Conservation (phyloP, 1,140 invertebrate genomes). For the Mercenaria mercenaria region DNA sequence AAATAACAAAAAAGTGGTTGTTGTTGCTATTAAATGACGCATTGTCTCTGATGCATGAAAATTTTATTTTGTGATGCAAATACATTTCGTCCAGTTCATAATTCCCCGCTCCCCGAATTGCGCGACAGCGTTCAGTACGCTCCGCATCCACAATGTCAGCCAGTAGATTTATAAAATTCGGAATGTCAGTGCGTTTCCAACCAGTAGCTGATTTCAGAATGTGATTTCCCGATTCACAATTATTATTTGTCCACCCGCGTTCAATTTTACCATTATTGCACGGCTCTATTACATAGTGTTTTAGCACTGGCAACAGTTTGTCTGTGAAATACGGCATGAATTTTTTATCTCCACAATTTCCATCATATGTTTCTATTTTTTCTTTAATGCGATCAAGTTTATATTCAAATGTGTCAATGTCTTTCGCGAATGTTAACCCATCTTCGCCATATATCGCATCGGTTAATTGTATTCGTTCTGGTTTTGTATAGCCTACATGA, state of each 20-base stretch:
- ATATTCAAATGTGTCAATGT: background rate
- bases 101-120: background rate
- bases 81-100: background rate
- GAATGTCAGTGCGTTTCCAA: background rate
- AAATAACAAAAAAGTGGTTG: too few species aligned
- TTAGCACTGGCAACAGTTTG: background rate
- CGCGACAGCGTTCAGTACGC: background rate
- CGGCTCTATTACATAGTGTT: background rate
- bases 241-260: constrained; percentile 32
- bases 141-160: background rate
- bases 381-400: background rate
- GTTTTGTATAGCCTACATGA: constrained; percentile 14
- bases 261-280: background rate
- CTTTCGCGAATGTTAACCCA: background rate
- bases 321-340: background rate
- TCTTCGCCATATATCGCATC: background rate
- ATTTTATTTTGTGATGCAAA: background rate
- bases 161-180: background rate
- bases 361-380: background rate
- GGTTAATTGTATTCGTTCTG: background rate
- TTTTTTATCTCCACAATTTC: background rate
- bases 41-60: too few species aligned
- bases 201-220: background rate
- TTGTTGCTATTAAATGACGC: too few species aligned
- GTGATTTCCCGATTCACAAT: constrained; percentile 3